A percentile compares a stretch with the other conserved stretches of the same genome.
Evolutionary conservation across 37 sponge, comb jelly and placozoan genomes (phyloP).

Genomic region (Spongilla lacustris): DNA sequence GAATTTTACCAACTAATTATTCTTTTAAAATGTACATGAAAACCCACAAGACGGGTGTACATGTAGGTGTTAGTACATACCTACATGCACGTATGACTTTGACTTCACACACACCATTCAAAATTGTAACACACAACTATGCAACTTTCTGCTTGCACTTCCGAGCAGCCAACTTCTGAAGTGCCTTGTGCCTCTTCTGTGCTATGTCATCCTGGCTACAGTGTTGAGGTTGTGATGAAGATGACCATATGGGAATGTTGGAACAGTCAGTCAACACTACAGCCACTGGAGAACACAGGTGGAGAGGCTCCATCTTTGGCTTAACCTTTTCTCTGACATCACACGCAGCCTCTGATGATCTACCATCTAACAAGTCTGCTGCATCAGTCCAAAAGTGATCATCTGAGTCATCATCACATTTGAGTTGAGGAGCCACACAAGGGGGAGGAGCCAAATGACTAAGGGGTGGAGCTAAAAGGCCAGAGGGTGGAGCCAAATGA

Average conservation of each 20-base stretch:
- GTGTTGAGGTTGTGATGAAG: not conserved
- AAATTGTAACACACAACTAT: not conserved
- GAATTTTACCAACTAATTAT: no score
- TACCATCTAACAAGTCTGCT: not conserved
- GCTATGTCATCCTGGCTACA: constrained; percentile 33
- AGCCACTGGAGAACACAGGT: no score
- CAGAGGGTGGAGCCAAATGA: not conserved
- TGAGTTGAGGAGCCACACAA: not conserved
- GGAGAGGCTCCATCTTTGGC: not conserved
- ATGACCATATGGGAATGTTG: not conserved
- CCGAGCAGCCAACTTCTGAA: not conserved
- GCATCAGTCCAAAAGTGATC: constrained; percentile 11
- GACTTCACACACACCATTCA: not conserved
- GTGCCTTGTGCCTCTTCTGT: constrained; percentile 12
- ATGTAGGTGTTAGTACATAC: no score
- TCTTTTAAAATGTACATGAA: no score
- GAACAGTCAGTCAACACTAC: not conserved
- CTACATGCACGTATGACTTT: no score
- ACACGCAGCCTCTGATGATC: no score
- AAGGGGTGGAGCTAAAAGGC: not conserved
- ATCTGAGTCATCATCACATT: not conserved
- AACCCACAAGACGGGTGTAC: no score
- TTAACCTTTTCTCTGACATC: no score
- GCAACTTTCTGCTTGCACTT: not conserved
- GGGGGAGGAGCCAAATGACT: not conserved